phyloP scores from a whole-genome alignment of 2,888 invertebrate genomes.

The Nomada hirtipes region DNA sequence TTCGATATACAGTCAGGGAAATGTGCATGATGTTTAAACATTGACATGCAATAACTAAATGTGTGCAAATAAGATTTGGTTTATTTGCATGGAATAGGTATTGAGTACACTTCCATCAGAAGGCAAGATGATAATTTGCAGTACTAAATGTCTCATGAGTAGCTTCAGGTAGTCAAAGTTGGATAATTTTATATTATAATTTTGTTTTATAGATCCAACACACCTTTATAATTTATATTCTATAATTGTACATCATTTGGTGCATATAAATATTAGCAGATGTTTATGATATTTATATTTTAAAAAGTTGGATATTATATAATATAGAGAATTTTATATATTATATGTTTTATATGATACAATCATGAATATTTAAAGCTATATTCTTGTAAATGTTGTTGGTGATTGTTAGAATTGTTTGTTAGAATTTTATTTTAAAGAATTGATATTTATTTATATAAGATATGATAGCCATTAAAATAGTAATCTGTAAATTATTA shows the following conservation, averaged over 20 bases:
- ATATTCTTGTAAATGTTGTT: conserved; percentile 22
- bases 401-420: conserved; percentile 15
- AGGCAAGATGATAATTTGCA: background rate
- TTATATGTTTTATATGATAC: background rate
- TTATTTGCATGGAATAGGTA: conserved; percentile 13
- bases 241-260: conserved; percentile 1
- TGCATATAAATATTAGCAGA: background rate
- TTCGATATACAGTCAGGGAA: conserved; percentile 79
- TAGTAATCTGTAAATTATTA: conserved; percentile 10
- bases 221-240: background rate
- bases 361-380: conserved; percentile 13
- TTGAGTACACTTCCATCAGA: conserved; percentile 5
- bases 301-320: background rate
- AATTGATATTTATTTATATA: background rate
- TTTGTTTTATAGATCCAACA: background rate
- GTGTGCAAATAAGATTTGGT: conserved; percentile 52
- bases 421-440: conserved; percentile 11
- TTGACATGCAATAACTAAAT: conserved; percentile 36
- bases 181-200: background rate
- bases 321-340: background rate
- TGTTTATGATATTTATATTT: background rate
- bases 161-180: conserved; percentile 3
- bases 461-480: background rate
- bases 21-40: conserved; percentile 83
- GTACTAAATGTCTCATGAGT: conserved; percentile 1